phyloP scores from a whole-genome alignment of 2,113 vertebrate species.

The Zosterops pallidus region DNA sequence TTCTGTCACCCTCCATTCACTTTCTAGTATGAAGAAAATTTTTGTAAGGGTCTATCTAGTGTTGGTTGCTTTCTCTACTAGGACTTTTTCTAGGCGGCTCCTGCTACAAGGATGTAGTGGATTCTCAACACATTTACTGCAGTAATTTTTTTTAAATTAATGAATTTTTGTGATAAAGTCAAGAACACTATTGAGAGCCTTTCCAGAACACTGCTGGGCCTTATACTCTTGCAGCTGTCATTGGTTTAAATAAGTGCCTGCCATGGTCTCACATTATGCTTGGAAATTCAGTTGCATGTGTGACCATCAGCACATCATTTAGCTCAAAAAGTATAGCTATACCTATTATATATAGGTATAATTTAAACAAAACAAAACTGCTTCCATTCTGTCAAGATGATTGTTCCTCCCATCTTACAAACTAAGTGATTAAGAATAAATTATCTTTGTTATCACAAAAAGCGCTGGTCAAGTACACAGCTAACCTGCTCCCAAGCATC shows the following conservation, averaged over 20 bases:
- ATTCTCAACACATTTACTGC: background rate
- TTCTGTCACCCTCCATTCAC: background rate
- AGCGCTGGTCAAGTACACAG: background rate
- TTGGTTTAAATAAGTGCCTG: background rate
- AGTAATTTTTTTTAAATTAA: background rate
- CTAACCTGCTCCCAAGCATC: slow-evolving; percentile 92
- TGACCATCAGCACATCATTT: background rate
- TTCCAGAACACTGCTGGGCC: background rate
- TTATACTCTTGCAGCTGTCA: background rate
- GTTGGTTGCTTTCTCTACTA: background rate
- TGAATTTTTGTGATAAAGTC: background rate
- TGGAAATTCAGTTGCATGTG: background rate
- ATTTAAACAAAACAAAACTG: background rate
- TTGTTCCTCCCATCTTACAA: background rate
- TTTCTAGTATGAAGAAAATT: background rate
- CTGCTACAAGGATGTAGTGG: background rate
- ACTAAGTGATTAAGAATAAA: background rate
- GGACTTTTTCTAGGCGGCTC: background rate
- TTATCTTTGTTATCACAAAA: background rate
- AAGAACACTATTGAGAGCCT: background rate
- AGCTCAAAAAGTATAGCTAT: background rate
- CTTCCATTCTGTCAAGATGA: background rate
- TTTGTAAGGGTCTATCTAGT: background rate
- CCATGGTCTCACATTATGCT: background rate
- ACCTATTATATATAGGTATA: background rate